Evolutionary conservation across 2,888 invertebrate species (phyloP).

Genomic region (Abrostola triplasia): DNA sequence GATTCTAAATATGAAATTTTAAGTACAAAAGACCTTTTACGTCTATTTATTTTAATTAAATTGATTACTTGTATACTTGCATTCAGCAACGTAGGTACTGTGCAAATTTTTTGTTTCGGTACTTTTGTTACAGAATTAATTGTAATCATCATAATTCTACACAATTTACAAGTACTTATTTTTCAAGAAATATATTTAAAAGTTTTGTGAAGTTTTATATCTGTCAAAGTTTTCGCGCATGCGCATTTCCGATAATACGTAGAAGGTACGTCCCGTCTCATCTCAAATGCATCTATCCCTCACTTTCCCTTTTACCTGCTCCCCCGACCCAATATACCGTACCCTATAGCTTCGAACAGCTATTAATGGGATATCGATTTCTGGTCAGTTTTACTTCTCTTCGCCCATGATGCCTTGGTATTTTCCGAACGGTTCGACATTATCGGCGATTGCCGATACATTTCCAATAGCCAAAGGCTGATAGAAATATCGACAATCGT

Average conservation of each 20-base stretch:
- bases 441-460: slow-evolving; percentile 87
- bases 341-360: slow-evolving; percentile 78
- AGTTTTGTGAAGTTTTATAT: slow-evolving; percentile 4
- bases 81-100: too few relatives aligned
- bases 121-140: not conserved
- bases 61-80: too few relatives aligned
- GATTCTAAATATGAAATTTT: too few relatives aligned
- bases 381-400: slow-evolving; percentile 80
- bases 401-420: slow-evolving; percentile 82
- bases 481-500: slow-evolving; percentile 65
- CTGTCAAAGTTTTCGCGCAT: slow-evolving; percentile 35
- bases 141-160: too few relatives aligned
- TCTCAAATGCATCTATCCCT: slow-evolving; percentile 70
- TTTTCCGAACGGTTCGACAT: slow-evolving; percentile 88
- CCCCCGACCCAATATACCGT: slow-evolving; percentile 76
- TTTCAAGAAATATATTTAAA: too few relatives aligned
- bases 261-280: slow-evolving; percentile 28
- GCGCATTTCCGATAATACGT: slow-evolving; percentile 19
- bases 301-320: slow-evolving; percentile 73
- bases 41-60: too few relatives aligned
- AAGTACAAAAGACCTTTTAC: too few relatives aligned
- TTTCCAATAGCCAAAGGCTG: slow-evolving; percentile 72
- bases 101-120: not conserved
- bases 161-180: too few relatives aligned
- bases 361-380: slow-evolving; percentile 87